These are phyloP conservation scores for Channa maculata DNA, from an alignment of 2,113 vertebrate species.

Conservation along the genomic window DNA sequence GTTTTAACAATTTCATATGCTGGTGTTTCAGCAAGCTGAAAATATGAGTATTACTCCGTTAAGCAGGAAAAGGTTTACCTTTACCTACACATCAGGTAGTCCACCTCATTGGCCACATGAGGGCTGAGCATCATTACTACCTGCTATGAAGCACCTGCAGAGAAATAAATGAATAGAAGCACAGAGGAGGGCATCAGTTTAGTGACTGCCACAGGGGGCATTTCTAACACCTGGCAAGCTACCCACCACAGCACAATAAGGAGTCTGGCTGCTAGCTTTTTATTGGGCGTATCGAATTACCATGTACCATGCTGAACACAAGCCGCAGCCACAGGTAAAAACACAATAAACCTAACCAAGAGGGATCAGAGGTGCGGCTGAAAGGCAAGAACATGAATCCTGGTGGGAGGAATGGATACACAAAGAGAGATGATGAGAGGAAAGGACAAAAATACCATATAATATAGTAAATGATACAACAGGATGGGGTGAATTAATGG, in stretches of 20 bases:
- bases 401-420: neutral
- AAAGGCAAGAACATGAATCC: constrained; percentile 5
- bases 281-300: constrained; percentile 60
- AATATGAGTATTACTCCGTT: constrained; percentile 1
- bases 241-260: constrained; percentile 41
- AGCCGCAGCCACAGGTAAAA: constrained; percentile 36
- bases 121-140: constrained; percentile 52
- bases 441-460: neutral
- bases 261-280: constrained; percentile 40
- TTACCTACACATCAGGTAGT: constrained; percentile 23
- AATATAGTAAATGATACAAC: neutral
- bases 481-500: constrained; percentile 20
- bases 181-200: constrained; percentile 59
- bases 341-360: constrained; percentile 24
- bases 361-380: constrained; percentile 14
- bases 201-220: constrained; percentile 51
- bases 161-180: constrained; percentile 70
- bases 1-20: too few relatives aligned
- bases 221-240: constrained; percentile 58
- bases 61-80: constrained; percentile 20
- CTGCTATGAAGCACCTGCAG: constrained; percentile 65
- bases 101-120: constrained; percentile 20
- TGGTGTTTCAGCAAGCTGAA: too few relatives aligned
- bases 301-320: constrained; percentile 18
- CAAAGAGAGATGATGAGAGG: neutral